phyloP scores from a whole-genome alignment of 2,888 invertebrate species.

The Lamellibrachia satsuma region DNA sequence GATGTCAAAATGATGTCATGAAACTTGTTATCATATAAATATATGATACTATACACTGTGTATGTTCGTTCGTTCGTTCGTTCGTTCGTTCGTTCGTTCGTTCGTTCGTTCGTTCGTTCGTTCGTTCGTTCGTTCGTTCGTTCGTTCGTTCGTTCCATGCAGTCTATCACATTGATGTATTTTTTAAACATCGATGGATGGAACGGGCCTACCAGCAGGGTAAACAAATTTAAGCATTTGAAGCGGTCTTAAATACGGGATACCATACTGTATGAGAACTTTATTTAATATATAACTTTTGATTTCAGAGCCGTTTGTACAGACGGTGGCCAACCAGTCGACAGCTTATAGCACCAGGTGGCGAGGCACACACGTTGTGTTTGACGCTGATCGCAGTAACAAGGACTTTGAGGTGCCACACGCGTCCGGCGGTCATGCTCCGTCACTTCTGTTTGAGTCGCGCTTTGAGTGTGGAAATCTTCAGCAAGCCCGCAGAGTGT shows the following conservation, averaged over 20 bases:
- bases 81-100: no score
- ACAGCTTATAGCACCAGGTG: constrained; percentile 55
- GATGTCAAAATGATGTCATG: background rate
- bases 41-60: no score
- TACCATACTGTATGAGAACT: background rate
- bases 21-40: background rate
- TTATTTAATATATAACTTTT: background rate
- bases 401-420: constrained; percentile 54
- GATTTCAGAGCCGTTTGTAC: constrained; percentile 31
- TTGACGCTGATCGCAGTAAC: constrained; percentile 59
- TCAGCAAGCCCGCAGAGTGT: constrained; percentile 62
- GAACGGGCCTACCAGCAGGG: no score
- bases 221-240: no score
- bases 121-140: no score
- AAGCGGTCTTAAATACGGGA: background rate
- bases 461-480: constrained; percentile 65
- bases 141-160: no score
- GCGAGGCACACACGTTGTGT: constrained; percentile 60
- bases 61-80: no score
- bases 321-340: constrained; percentile 56
- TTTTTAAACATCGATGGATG: no score
- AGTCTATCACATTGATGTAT: no score
- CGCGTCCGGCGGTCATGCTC: constrained; percentile 57
- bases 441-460: constrained; percentile 63
- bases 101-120: no score